phyloP scores from a whole-genome alignment of 2,888 invertebrate genomes.

The Hypena proboscidalis region DNA sequence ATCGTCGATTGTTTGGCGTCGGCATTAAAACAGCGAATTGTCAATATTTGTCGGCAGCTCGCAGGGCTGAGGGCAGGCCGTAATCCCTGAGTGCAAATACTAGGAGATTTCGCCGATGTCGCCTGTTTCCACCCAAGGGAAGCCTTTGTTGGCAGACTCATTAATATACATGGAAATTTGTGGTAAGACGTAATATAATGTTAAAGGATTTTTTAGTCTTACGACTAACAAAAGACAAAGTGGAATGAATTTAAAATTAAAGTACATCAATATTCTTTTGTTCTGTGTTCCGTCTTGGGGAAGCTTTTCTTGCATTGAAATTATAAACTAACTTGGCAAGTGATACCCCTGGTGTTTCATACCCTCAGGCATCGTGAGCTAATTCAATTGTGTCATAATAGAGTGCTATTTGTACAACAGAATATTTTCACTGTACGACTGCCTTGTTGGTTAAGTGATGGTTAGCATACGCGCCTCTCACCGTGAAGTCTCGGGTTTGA shows the following conservation, averaged over 20 bases:
- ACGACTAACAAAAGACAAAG: slow-evolving; percentile 9
- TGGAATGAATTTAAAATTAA: slow-evolving; percentile 24
- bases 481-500: too few species aligned
- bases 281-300: too few species aligned
- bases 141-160: slow-evolving; percentile 62
- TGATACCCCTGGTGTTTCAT: too few species aligned
- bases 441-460: too few species aligned
- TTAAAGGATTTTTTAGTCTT: slow-evolving; percentile 38
- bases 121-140: slow-evolving; percentile 50
- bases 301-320: too few species aligned
- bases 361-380: too few species aligned
- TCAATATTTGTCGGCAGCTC: slow-evolving; percentile 77
- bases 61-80: slow-evolving; percentile 62
- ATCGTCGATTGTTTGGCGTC: slow-evolving; percentile 83
- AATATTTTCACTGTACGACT: too few species aligned
- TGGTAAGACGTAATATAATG: slow-evolving; percentile 35
- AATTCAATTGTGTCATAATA: too few species aligned
- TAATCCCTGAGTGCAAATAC: slow-evolving; percentile 78
- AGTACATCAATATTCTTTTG: slow-evolving; percentile 23
- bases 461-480: too few species aligned
- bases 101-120: slow-evolving; percentile 63
- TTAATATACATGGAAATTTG: slow-evolving; percentile 62
- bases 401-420: background rate
- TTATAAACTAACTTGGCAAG: too few species aligned
- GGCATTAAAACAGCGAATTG: slow-evolving; percentile 84